phyloP scores from a whole-genome alignment of 2,113 vertebrate species.

The Poeciliopsis occidentalis region DNA sequence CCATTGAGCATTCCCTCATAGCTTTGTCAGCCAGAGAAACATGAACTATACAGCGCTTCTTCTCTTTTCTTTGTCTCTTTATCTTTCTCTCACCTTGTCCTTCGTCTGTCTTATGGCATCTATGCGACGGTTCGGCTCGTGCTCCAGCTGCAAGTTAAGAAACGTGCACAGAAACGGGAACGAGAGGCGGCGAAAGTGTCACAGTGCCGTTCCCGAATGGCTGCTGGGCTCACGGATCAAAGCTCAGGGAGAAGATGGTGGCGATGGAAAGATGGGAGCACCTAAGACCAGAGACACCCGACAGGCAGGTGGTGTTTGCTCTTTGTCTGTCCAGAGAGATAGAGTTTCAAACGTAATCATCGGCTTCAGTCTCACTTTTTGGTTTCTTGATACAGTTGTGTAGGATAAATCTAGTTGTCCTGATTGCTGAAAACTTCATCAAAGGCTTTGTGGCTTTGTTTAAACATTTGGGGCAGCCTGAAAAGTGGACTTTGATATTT shows the following conservation, averaged over 20 bases:
- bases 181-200: slow-evolving; percentile 58
- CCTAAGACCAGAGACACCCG: slow-evolving; percentile 9
- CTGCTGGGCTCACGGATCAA: slow-evolving; percentile 74
- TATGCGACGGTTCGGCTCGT: slow-evolving; percentile 70
- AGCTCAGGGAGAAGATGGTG: slow-evolving; percentile 72
- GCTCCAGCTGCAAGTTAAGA: slow-evolving; percentile 71
- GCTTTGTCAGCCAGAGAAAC: slow-evolving; percentile 51
- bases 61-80: slow-evolving; percentile 14
- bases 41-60: slow-evolving; percentile 47
- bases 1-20: slow-evolving; percentile 28
- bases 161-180: slow-evolving; percentile 45
- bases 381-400: not conserved
- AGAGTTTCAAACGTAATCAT: not conserved
- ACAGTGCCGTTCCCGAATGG: slow-evolving; percentile 63
- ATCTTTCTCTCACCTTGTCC: slow-evolving; percentile 18
- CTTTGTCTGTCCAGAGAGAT: slow-evolving; percentile 10
- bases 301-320: slow-evolving; percentile 66
- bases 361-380: not conserved
- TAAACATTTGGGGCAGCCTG: not conserved
- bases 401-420: not conserved
- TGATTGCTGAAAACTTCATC: not conserved
- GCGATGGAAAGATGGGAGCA: slow-evolving; percentile 18
- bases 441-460: not conserved
- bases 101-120: slow-evolving; percentile 62
- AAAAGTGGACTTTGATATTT: not conserved